Evolutionary conservation across 2,888 invertebrate genomes (phyloP), one percentile per base, ranked within the genome.

Genomic region (Caenorhabditis sp.): DNA sequence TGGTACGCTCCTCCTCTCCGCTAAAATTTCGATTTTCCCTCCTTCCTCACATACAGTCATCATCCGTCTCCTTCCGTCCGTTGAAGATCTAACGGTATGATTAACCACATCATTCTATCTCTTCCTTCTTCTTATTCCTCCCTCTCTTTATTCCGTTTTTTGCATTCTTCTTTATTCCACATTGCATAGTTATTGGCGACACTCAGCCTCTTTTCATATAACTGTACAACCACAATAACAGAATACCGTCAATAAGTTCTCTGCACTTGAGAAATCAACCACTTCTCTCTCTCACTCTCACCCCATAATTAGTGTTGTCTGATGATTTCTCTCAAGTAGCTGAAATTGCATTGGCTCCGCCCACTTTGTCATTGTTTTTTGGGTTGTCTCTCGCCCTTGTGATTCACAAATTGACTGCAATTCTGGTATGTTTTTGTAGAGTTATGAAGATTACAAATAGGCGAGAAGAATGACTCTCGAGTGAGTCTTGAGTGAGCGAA

Each of bases 401-500:
- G 54, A 54, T 54, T 68, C 51, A 14, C 49, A 68, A 75, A 75
- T 75, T 75, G 38, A 38, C 66, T 59, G 35, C 75, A 68, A 75
- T 75, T 68, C 38, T 26, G 24, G 38, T 26, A n/a, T 75, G 75
- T 75, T 75, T 75, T 75, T 75, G 66, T 75, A 31, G 68, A 76
- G 76, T 69, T 76, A 69, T 76, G 69, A 59, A 49, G 76, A 61
- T 51, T 76, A 76, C 76, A 76, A 76, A 76, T 64, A 76, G 49
- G 28, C 58, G 58, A 35, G 49, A 7, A 58, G 47, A 56, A 38
- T 7, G 38, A 38, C 38, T 38, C 38, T 38, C 38, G 38, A 38
- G 38, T 12, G 49, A 26, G 28, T 66, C 44, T 14, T 10, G 59
- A 56, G 56, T 47, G 31, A 10, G n/a, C n/a, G 24, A 63, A 41